Percentiles rank a stretch among this genome's conserved stretches.
phyloP scores from a whole-genome alignment of 2,797 vertebrate genomes.

The Myioborus melanocephalus region DNA sequence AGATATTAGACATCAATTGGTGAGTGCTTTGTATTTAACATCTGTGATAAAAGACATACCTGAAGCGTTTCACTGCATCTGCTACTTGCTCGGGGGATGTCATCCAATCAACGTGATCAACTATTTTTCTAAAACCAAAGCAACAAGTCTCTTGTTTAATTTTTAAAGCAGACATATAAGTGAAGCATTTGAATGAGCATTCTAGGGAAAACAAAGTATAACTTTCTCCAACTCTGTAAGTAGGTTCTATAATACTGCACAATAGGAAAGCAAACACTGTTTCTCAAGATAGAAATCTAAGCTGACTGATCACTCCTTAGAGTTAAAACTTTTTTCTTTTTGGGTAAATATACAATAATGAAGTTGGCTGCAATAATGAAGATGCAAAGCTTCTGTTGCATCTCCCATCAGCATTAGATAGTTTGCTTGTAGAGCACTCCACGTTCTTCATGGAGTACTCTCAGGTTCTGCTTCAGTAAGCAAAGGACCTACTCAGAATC shows the following conservation, averaged over 20 bases:
- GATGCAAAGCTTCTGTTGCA: not conserved
- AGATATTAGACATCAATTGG: not conserved
- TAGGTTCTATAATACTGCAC: not conserved
- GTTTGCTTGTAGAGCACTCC: not conserved
- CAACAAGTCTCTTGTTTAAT: not conserved
- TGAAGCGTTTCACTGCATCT: slow-evolving; percentile 96
- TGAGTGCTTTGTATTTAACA: not conserved
- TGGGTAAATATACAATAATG: not conserved
- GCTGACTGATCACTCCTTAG: not conserved
- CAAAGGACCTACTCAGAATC: not conserved
- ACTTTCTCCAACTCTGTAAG: not conserved
- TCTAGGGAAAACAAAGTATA: not conserved
- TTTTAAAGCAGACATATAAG: not conserved
- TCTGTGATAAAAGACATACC: slow-evolving; percentile 74
- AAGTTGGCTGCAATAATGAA: not conserved
- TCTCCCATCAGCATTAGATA: not conserved
- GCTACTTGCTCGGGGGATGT: slow-evolving; percentile 97
- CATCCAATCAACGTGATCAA: slow-evolving; percentile 97
- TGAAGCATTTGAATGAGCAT: not conserved
- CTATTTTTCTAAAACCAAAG: slow-evolving; percentile 90
- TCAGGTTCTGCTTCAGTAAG: not conserved
- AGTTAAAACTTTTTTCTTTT: not conserved
- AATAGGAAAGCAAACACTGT: not conserved
- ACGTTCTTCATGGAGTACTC: not conserved
- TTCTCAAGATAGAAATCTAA: not conserved